Evolutionary conservation across 2,888 invertebrate genomes (phyloP).

Genomic region (Trissoscelio sp.): DNA sequence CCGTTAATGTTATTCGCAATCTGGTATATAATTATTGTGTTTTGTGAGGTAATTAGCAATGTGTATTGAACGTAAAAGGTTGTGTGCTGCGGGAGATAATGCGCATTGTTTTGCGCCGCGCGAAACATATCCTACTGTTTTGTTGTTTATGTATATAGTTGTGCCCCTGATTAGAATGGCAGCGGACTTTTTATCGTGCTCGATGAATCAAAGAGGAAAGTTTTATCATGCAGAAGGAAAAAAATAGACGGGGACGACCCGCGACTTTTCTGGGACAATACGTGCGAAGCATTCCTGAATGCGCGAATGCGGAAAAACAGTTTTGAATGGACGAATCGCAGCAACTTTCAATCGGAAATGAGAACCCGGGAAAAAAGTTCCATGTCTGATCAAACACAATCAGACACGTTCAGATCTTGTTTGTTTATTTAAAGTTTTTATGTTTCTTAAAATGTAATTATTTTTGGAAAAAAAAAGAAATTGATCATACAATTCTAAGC

Average conservation of each 20-base stretch:
- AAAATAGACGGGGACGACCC: conserved; percentile 37
- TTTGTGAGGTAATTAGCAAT: conserved; percentile 62
- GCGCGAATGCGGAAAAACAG: conserved; percentile 41
- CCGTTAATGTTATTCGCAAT: conserved; percentile 62
- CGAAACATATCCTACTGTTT: conserved; percentile 35
- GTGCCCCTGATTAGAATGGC: conserved; percentile 50
- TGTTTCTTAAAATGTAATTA: not conserved
- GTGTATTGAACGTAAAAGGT: conserved; percentile 61
- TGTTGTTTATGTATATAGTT: conserved; percentile 43
- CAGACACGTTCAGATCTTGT: too few relatives aligned
- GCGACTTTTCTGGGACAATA: conserved; percentile 60
- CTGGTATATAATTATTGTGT: conserved; percentile 59
- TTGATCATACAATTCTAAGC: too few relatives aligned
- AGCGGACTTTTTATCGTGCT: conserved; percentile 42
- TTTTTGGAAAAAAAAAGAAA: too few relatives aligned
- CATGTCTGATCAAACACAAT: too few relatives aligned
- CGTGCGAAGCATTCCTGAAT: conserved; percentile 48
- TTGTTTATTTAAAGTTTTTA: too few relatives aligned
- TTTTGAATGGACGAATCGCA: conserved; percentile 24
- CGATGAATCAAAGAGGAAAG: conserved; percentile 61
- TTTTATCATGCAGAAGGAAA: conserved; percentile 18
- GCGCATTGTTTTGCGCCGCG: conserved; percentile 45
- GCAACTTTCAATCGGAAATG: conserved; percentile 39
- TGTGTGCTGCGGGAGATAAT: conserved; percentile 21
- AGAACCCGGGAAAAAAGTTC: not conserved